Evolutionary conservation across 1,140 invertebrate genomes (phyloP), one percentile per base, ranked within the genome.

Genomic region (Campoletis sonorensis): DNA sequence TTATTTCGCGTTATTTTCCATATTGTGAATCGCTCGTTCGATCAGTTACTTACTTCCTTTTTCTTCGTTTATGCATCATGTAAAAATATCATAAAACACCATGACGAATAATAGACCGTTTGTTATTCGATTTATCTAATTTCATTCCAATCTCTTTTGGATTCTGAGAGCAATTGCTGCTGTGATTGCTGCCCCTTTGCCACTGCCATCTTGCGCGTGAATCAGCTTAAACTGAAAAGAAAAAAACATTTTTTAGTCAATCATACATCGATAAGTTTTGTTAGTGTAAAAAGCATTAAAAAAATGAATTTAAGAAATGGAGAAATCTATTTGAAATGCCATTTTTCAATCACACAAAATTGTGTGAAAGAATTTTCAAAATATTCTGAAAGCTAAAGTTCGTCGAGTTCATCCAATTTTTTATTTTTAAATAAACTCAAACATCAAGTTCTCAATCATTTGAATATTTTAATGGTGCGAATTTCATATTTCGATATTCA

Each of bases 201-300:
- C 96, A 89, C 95, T 96, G n/a, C 96, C 96, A 88, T 97, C 96
- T 89, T 96, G 94, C 2, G 94, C 95, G 68, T 95, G 91, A 88
- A 95, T 93, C 51, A 97, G 87, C 81, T 94, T 93, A 87, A 96
- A 96, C 95, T 96, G 88, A 26, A 92, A 90, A 81, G 78, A 86
- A 84, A 82, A 77, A 80, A 79, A 81, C 23, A 70, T 27, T 27
- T 67, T 30, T 26, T 26, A 67, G 4, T 45, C 40, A 13, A 10
- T 8, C 10, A 7, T 67, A 16, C 21, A 7, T 26, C 21, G 26
- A 64, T 23, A 64, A 4, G 26, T 33, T 61, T 72, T 79, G 0
- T 64, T 27, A 2, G 13, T 5, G 2, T 4, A 33, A 33, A 33
- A 33, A 4, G 13, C 49, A 54, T n/a, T 5, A 54, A 54, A 13